Evolutionary conservation across 2,797 vertebrate genomes (phyloP), one percentile per base, ranked within the genome.

Genomic region (Pangasius mekongensis): DNA sequence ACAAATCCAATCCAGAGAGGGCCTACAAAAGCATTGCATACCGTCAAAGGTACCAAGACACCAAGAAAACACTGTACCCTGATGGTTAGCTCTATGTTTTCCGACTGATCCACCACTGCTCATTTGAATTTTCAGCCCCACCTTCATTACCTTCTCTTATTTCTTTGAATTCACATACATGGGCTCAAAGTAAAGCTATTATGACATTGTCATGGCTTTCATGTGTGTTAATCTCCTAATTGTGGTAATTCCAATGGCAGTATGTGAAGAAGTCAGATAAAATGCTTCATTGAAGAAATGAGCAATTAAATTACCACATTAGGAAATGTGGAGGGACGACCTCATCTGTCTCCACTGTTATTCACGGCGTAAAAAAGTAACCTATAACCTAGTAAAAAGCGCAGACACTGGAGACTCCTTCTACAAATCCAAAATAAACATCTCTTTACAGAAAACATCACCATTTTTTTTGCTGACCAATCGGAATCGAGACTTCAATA

Each of bases 151-250:
- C 36, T 24, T 73, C 20, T 73, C 20, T 39, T 39, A 9, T 43
- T 39, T 20, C 14, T 0, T 5, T 69, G 30, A 73, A 73, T 43
- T 73, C 24, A 49, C 24, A 76, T 9, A 3, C 3, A 10, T 3
- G 20, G n/a, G 3, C 20, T 73, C 16, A 22, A 43, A 11, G 16
- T 39, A 39, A 39, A 71, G 36, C 18, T 16, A n/a, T n/a, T 77
- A 2, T 5, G 2, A 5, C 5, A 3, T 13, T 39, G 54, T 2
- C 6, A 0, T 13, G 3, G 14, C 0, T 0, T 39, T 60, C 49
- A n/a, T n/a, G 11, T 9, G 7, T 74, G 13, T n/a, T 8, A n/a
- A 9, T 76, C 22, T 47, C 5, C 13, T n/a, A 49, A 49, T 1
- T n/a, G 24, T 2, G 33, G 16, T 27, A 13, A 27, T 27, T 49